Base-by-base conservation (phyloP, 2,113 vertebrate species). In the Ceyx melanurus region DNA sequence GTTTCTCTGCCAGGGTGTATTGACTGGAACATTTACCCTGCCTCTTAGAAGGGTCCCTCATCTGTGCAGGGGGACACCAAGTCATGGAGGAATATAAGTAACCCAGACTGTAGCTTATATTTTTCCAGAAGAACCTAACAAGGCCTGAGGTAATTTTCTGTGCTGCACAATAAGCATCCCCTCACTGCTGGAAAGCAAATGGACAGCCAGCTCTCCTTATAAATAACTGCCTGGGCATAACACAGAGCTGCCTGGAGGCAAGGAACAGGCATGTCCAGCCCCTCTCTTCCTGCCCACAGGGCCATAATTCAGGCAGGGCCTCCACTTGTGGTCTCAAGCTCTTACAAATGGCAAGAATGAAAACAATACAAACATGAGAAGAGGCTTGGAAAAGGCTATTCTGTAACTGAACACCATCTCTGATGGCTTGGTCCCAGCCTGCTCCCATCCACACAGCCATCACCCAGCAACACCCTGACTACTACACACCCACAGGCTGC, bases 1-100 rank as follows among this genome's bases (percentile, higher is more conserved):
- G 75, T 86, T 93, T 94, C 84, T 85, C 68, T 92, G 79, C 75
- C 16, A 37, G 74, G 75, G 35, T 23, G 20, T 80, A 95, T 81
- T 0, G 15, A 84, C 90, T 84, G 0, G n/a, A 83, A 65, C 87
- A 81, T 93, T 91, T 53, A 26, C 68, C 17, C 43, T 29, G 40
- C 40, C 64, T 26, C 87, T 62, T 25, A 64, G 62, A 9, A 42
- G 0, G 28, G 82, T 46, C 64, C 48, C 48, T 82, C 35, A 37
- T 15, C 75, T 80, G 51, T 67, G 75, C 75, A 89, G 60, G 70
- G 80, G 40, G 31, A 82, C 53, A 57, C 45, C 67, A 23, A 43
- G 58, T 23, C 89, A 33, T 2, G 29, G 33, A 89, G 62, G 42
- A 45, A 26, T n/a, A n/a, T 35, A 57, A 79, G 83, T 40, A 79